These are phyloP conservation scores for Probosciger aterrimus DNA, from an alignment of 2,113 vertebrate genomes.

Conservation along the genomic window DNA sequence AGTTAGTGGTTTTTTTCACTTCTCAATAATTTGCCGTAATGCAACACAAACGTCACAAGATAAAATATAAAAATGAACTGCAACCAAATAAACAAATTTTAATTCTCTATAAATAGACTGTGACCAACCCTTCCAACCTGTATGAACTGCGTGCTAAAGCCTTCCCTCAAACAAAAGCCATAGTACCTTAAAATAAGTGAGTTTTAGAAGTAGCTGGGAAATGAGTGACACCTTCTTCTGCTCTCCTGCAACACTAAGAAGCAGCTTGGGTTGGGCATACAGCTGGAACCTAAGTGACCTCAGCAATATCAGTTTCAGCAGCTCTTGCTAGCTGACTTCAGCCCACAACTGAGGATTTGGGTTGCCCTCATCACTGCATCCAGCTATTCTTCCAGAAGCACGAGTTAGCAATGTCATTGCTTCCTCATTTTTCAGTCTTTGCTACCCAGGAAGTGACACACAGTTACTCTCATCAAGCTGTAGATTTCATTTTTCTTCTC, in stretches of 20 bases:
- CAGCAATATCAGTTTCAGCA: not conserved
- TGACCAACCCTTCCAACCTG: fast-evolving
- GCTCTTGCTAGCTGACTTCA: not conserved
- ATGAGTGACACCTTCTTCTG: not conserved
- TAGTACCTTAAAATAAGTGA: not conserved
- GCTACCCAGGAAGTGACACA: not conserved
- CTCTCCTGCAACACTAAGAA: not conserved
- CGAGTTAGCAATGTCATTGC: fast-evolving
- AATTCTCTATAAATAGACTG: not conserved
- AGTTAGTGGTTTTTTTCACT: not conserved
- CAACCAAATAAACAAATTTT: not conserved
- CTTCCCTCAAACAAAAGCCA: not conserved
- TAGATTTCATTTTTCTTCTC: not conserved
- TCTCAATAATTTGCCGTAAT: not conserved
- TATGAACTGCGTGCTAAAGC: not conserved
- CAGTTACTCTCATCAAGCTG: not conserved
- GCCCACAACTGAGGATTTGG: not conserved
- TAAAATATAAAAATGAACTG: not conserved
- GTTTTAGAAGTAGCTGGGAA: not conserved
- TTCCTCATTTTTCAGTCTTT: not conserved
- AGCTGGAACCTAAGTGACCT: not conserved
- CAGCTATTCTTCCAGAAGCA: not conserved
- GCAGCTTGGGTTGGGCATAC: not conserved
- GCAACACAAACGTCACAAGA: not conserved
- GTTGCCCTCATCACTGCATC: not conserved